Conservation (phyloP, 2,797 vertebrate genomes). For the Scarus forsteni region DNA sequence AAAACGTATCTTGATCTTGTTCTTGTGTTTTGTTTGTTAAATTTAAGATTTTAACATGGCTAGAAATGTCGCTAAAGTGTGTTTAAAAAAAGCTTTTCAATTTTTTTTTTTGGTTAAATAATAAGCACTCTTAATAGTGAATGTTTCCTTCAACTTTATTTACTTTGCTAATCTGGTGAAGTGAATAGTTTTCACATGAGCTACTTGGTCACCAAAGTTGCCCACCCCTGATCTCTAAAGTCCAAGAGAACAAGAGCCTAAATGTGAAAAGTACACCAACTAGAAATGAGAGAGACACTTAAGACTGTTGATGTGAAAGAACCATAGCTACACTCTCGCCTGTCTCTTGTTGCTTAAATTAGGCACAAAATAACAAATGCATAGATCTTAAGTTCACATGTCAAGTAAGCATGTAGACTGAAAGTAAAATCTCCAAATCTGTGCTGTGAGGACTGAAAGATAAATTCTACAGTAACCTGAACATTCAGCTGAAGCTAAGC, state of each 20-base stretch:
- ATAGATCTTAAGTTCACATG: constrained; percentile 44
- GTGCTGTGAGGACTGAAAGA: constrained; percentile 12
- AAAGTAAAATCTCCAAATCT: constrained; percentile 1
- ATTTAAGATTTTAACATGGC: no score
- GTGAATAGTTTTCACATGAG: no score
- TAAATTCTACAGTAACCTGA: constrained; percentile 14
- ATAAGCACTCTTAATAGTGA: no score
- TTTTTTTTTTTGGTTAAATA: no score
- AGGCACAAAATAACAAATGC: constrained; percentile 65
- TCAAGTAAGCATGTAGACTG: constrained; percentile 19
- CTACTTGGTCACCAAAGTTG: no score
- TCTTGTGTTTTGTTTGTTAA: no score
- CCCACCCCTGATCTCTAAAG: not conserved
- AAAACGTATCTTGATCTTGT: no score
- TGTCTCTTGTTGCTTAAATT: constrained; percentile 26
- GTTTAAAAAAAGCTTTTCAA: no score
- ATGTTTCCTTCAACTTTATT: no score
- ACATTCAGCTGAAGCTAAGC: constrained; percentile 20
- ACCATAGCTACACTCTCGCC: constrained; percentile 6
- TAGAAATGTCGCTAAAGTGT: no score
- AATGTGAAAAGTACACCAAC: constrained; percentile 2
- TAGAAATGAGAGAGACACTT: constrained; percentile 15
- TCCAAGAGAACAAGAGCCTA: not conserved
- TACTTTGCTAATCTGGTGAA: no score
- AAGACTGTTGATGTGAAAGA: constrained; percentile 9